A percentile compares a stretch with the other conserved stretches of the same genome.
Conservation (phyloP, 2,797 vertebrate genomes). For the Buphagus erythrorhynchus region DNA sequence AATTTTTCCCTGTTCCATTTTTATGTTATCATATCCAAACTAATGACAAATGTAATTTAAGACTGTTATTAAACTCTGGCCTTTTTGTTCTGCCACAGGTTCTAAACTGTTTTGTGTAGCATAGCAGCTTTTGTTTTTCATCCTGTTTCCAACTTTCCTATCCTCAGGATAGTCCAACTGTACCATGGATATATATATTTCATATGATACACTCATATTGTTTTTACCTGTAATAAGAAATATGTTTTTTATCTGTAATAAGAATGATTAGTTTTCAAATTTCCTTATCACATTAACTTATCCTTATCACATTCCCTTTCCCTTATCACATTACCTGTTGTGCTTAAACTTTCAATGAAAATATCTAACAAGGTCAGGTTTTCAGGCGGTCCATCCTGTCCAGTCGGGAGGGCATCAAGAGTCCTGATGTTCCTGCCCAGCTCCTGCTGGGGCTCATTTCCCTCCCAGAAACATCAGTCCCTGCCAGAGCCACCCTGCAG, state of each 20-base stretch:
- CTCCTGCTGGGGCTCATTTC: background rate
- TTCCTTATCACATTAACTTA: background rate
- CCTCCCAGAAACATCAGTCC: rapidly evolving
- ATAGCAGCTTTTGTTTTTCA: background rate
- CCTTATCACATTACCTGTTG: background rate
- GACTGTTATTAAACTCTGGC: background rate
- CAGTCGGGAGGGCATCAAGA: background rate
- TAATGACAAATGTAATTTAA: background rate
- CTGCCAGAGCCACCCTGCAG: background rate
- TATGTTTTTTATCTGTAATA: background rate
- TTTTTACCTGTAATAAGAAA: background rate
- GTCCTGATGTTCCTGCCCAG: background rate
- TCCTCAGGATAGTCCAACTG: background rate
- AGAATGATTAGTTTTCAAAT: background rate
- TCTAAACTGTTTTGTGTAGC: background rate
- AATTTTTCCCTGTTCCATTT: background rate
- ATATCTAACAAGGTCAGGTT: rapidly evolving
- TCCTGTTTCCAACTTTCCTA: background rate
- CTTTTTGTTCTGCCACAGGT: background rate
- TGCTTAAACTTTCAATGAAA: background rate
- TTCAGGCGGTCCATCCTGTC: background rate
- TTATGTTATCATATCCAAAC: background rate
- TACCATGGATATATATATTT: background rate
- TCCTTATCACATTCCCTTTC: no score
- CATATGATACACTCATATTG: background rate